Evolutionary conservation across 2,888 invertebrate genomes (phyloP), one percentile per base, ranked within the genome.

Genomic region (Cantharis lateralis): DNA sequence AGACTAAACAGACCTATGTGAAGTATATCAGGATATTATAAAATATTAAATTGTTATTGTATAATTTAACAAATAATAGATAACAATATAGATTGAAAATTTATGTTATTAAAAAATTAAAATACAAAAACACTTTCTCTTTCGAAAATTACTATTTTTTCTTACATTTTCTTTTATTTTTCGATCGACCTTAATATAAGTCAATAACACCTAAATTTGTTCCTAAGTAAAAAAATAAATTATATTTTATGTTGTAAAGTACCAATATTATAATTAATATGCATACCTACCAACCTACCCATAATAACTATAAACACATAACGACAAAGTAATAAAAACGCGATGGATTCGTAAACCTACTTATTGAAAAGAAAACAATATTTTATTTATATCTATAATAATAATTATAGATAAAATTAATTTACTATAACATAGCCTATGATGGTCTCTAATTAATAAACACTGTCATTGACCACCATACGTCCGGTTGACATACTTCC

Each of bases 401-500:
- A 48, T 48, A 13, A 48, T 48, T 48, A n/a, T 48, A 48, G 48
- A 48, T 48, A 48, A 48, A 20, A 64, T 48, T 48, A 48, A 48
- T 48, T 48, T 20, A 26, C 24, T 15, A 24, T 68, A 24, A 24
- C 16, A 68, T 61, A 75, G 70, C 68, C 68, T 75, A 28, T 71
- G 72, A 72, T 28, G 69, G 13, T 68, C 24, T 69, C 68, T 72
- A 72, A 72, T 72, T 72, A 76, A 68, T 70, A 72, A 20, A 62
- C 75, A 62, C 78, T 80, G 79, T 79, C 80, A 79, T 78, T 78
- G 79, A 76, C 73, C 74, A 70, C 73, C 72, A 79, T 76, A 81
- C 82, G 83, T 82, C 82, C 82, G 82, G 82, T 82, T 83, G 83
- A 81, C 83, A 82, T 79, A 83, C 83, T 82, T 83, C 83, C 83